These are phyloP conservation scores for Podocnemis expansa DNA, from an alignment of 2,113 vertebrate genomes.

Conservation along the genomic window DNA sequence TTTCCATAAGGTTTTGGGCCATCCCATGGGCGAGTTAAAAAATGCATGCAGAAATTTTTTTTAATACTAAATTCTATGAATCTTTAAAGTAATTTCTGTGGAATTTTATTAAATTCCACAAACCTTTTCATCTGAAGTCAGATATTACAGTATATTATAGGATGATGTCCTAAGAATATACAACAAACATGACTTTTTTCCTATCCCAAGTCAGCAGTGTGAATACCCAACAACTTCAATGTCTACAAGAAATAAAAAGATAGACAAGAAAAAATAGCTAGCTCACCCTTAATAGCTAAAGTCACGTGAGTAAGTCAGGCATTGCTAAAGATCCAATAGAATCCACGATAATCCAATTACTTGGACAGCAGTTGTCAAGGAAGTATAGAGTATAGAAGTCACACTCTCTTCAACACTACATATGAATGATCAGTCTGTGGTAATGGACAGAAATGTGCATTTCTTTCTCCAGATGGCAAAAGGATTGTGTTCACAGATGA, in stretches of 20 bases:
- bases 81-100: background rate
- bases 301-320: background rate
- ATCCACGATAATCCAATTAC: background rate
- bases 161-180: background rate
- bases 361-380: background rate
- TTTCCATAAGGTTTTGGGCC: slow-evolving; percentile 7
- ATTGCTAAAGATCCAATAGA: background rate
- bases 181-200: background rate
- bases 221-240: background rate
- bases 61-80: background rate
- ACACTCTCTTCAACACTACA: background rate
- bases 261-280: background rate
- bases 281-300: background rate
- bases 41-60: background rate
- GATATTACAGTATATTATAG: background rate
- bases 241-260: background rate
- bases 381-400: background rate
- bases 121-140: background rate
- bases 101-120: background rate
- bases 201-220: background rate
- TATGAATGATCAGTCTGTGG: background rate
- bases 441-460: background rate
- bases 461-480: background rate
- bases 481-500: background rate
- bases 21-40: background rate